Conservation (phyloP, 2,888 invertebrate genomes). For the Apodemia mormo region DNA sequence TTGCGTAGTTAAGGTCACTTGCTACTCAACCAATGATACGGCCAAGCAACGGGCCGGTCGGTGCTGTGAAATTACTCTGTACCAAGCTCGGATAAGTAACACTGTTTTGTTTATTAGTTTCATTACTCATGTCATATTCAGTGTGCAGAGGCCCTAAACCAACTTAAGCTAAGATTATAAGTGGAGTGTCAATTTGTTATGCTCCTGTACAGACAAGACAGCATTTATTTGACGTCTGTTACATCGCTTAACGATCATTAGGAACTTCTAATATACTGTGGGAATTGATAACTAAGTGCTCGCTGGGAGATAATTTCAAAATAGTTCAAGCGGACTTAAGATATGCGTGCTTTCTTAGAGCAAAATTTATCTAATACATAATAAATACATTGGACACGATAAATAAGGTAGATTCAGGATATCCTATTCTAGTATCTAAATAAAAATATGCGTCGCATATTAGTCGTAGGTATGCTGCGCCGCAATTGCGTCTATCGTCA, state of each 20-base stretch:
- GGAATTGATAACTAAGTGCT: conserved; percentile 27
- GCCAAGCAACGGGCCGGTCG: no score
- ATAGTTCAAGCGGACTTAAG: not conserved
- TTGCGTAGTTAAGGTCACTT: no score
- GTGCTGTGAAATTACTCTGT: no score
- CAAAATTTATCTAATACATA: no score
- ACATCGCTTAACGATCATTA: conserved; percentile 12
- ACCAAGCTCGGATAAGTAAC: not conserved
- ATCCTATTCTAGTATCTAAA: no score
- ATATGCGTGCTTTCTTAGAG: no score
- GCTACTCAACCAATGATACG: no score
- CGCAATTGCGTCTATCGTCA: no score
- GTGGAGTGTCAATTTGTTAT: conserved; percentile 47
- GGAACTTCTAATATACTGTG: conserved; percentile 4
- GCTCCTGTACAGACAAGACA: conserved; percentile 34
- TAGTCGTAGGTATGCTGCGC: no score
- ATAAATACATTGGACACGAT: no score
- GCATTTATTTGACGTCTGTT: conserved; percentile 3
- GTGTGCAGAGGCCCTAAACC: conserved; percentile 20
- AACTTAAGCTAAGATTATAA: conserved; percentile 23
- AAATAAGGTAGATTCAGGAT: no score
- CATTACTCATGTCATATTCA: not conserved
- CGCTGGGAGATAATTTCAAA: conserved; percentile 18
- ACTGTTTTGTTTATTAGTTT: not conserved
- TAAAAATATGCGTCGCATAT: no score